Conservation (phyloP, 2,888 invertebrate genomes). For the Peribatodes rhomboidaria region DNA sequence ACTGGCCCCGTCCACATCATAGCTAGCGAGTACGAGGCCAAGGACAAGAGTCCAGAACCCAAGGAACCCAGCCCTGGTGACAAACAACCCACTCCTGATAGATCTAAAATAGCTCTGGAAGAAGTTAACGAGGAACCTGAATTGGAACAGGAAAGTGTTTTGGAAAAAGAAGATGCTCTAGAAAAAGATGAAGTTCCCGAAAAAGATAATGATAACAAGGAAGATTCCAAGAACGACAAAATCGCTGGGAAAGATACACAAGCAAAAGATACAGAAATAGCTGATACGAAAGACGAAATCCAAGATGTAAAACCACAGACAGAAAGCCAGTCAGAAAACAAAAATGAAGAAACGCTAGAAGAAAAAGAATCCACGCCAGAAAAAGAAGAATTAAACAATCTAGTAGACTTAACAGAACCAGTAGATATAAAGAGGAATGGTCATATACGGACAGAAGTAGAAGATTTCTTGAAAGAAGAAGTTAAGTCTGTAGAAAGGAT, state of each 20-base stretch:
- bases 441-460: slow-evolving; percentile 58
- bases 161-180: not conserved
- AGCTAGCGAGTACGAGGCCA: slow-evolving; percentile 71
- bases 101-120: slow-evolving; percentile 37
- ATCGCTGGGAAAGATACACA: not conserved
- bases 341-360: slow-evolving; percentile 40
- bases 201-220: slow-evolving; percentile 29
- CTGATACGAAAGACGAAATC: not conserved
- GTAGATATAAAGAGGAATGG: slow-evolving; percentile 56
- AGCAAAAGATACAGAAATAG: not conserved
- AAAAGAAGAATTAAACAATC: slow-evolving; percentile 46
- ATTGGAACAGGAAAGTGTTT: slow-evolving; percentile 17
- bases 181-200: slow-evolving; percentile 19
- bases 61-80: slow-evolving; percentile 9
- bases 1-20: slow-evolving; percentile 78
- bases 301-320: not conserved
- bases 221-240: not conserved
- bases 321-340: slow-evolving; percentile 19
- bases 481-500: slow-evolving; percentile 54
- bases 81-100: slow-evolving; percentile 9
- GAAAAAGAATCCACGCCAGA: slow-evolving; percentile 41
- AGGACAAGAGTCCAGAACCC: slow-evolving; percentile 42
- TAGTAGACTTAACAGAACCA: slow-evolving; percentile 56
- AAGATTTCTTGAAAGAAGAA: slow-evolving; percentile 69
- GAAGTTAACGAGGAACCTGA: slow-evolving; percentile 37